Evolutionary conservation across 2,113 vertebrate species (phyloP), one percentile per base, ranked within the genome.

Genomic region (Rhizomys pruinosus): DNA sequence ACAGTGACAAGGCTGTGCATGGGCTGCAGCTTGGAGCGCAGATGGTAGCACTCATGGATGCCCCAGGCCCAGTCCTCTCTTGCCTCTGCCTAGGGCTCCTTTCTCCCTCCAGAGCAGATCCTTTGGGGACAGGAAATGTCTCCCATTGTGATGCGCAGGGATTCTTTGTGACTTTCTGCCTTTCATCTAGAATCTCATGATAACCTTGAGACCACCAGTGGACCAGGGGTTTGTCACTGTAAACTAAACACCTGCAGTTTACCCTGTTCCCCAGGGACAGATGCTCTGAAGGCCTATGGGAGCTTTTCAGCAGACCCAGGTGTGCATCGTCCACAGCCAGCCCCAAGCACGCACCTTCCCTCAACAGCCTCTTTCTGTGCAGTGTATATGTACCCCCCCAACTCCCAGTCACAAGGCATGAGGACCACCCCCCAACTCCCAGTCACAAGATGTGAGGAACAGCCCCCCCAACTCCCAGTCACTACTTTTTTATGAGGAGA

Each of bases 51-150:
- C n/a, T n/a, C n/a, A n/a, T 1, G 59, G 16, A 61, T 0, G 0
- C 2, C n/a, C n/a, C n/a, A n/a, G n/a, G n/a, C n/a, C n/a, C n/a
- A n/a, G n/a, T n/a, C n/a, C 0, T 13, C 25, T 2, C 4, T 2
- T 10, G 32, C 34, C 2, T 13, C n/a, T n/a, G n/a, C n/a, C n/a
- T n/a, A n/a, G n/a, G n/a, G n/a, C n/a, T n/a, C n/a, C n/a, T n/a
- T n/a, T n/a, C 44, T 42, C 69, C 20, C 52, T 8, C 6, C 10
- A 20, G 29, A 13, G 11, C 8, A 32, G 27, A 5, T 0, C 0
- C 61, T 32, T 15, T 3, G 5, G 20, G 1, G 8, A 8, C 1
- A 0, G 74, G 25, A 0, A 0, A 4, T 7, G 34, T 13, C 55
- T 42, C 23, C 37, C 34, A n/a, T 8, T 42, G 6, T 52, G 47